Conservation (phyloP, 2,113 vertebrate genomes). For the Zosterops lateralis region DNA sequence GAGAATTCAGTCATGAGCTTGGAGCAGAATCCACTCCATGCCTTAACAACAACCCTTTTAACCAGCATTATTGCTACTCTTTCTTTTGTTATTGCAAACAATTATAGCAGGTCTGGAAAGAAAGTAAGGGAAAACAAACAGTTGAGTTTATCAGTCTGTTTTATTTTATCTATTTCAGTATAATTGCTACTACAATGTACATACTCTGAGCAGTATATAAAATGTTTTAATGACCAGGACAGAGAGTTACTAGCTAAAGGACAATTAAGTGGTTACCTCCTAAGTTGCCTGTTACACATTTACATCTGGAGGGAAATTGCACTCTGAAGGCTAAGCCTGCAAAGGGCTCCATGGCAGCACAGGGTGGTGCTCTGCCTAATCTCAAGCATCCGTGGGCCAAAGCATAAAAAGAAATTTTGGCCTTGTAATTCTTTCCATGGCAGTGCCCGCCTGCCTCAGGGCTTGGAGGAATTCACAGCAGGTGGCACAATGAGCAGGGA, state of each 20-base stretch:
- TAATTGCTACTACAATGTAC: constrained; percentile 2
- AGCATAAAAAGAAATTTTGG: background rate
- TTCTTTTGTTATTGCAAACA: background rate
- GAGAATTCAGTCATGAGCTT: background rate
- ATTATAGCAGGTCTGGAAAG: background rate
- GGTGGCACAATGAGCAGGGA: background rate
- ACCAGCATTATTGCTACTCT: background rate
- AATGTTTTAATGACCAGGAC: constrained; percentile 22
- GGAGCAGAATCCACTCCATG: background rate
- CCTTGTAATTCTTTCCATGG: constrained; percentile 1
- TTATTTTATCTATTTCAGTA: constrained; percentile 42
- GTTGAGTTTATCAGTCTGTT: constrained; percentile 28
- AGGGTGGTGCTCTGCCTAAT: background rate
- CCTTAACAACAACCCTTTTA: background rate
- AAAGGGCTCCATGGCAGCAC: background rate
- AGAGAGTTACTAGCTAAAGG: constrained; percentile 5
- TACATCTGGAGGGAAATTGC: constrained; percentile 20
- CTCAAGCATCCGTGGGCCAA: background rate
- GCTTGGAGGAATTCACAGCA: background rate
- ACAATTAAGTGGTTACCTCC: constrained; percentile 30
- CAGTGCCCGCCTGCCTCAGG: background rate
- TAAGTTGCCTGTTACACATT: background rate
- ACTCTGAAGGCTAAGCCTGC: background rate
- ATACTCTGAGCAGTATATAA: constrained; percentile 23
- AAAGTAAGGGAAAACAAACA: constrained; percentile 5